Conservation (phyloP, 1,140 invertebrate species). For the Sinonovacula constricta region DNA sequence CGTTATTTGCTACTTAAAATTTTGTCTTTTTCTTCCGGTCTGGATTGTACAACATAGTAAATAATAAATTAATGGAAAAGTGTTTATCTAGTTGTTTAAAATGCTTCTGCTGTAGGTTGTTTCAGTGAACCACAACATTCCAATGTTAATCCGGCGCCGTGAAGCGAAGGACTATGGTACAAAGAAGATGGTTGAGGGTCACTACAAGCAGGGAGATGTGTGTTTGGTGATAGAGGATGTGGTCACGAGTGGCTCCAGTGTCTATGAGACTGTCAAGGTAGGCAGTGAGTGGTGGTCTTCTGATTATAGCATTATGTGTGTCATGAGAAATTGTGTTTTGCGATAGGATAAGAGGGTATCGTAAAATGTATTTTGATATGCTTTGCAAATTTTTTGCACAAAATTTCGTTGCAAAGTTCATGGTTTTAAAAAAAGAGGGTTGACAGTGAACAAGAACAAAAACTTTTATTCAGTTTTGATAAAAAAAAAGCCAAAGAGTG, state of each 20-base stretch:
- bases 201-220: slow-evolving; percentile 86
- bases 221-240: slow-evolving; percentile 98
- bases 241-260: slow-evolving; percentile 95
- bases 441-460: slow-evolving; percentile 81
- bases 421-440: slow-evolving; percentile 85
- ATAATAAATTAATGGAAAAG: too few relatives aligned
- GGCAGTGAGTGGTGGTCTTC: too few relatives aligned
- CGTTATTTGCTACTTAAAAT: too few relatives aligned
- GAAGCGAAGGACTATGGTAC: slow-evolving; percentile 96
- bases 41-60: too few relatives aligned
- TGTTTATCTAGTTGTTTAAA: too few relatives aligned
- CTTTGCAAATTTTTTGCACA: too few relatives aligned
- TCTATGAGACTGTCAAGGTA: slow-evolving; percentile 90
- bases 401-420: too few relatives aligned
- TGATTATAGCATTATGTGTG: slow-evolving; percentile 86
- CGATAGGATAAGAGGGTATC: slow-evolving; percentile 94
- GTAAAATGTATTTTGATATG: too few relatives aligned
- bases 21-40: too few relatives aligned
- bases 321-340: slow-evolving; percentile 89
- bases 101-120: slow-evolving; percentile 75
- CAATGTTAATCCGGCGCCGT: slow-evolving; percentile 93
- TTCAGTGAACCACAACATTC: slow-evolving; percentile 81
- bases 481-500: too few relatives aligned
- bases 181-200: slow-evolving; percentile 96
- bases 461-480: slow-evolving; percentile 7